Base-by-base conservation (phyloP, 2,113 vertebrate genomes). In the Scolopax mira region DNA sequence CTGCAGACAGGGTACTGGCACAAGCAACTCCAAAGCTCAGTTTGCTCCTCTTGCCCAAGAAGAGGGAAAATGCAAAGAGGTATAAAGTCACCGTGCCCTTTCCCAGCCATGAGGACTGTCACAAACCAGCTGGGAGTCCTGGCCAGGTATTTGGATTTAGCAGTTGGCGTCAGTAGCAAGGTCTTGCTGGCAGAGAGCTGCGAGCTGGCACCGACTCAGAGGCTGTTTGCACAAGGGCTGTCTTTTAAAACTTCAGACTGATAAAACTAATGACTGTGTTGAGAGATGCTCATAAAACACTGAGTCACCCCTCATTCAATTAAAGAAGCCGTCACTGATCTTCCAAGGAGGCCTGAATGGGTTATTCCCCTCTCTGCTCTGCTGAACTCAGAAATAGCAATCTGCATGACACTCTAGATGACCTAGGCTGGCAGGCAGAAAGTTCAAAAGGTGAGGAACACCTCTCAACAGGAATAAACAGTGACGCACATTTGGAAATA, bases 161-260 rank as follows among this genome's bases (percentile, higher is more conserved):
- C 55, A 42, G 66, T 18, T 8, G 2, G 17, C 2, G 7, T 66
- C 2, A 31, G 15, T 5, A 14, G 57, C 0, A 3, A 88, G 39
- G 74, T 52, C 66, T 77, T 67, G 65, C 71, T 88, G 91, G 70
- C 61, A 64, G 67, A 33, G 13, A 67, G 39, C 58, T 79, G 16
- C 35, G 31, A 95, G 57, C 79, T 70, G 88, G 94, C 91, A 91
- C 31, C 13, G 61, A 77, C 79, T 88, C 46, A 75, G 86, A 44
- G 30, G n/a, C 35, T 95, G 85, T 82, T 95, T 92, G 75, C 66
- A 93, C 84, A 82, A 83, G 42, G 85, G 65, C 55, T 93, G 78
- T 93, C 93, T 93, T 95, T 96, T 86, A 90, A 97, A 94, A 95
- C 57, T 88, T 79, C 13, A 49, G 75, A 91, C 87, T 94, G 97